Percentiles rank a stretch among this genome's conserved stretches.
These are phyloP conservation scores for Nebria brevicollis DNA, from an alignment of 2,888 invertebrate species.

Conservation along the genomic window DNA sequence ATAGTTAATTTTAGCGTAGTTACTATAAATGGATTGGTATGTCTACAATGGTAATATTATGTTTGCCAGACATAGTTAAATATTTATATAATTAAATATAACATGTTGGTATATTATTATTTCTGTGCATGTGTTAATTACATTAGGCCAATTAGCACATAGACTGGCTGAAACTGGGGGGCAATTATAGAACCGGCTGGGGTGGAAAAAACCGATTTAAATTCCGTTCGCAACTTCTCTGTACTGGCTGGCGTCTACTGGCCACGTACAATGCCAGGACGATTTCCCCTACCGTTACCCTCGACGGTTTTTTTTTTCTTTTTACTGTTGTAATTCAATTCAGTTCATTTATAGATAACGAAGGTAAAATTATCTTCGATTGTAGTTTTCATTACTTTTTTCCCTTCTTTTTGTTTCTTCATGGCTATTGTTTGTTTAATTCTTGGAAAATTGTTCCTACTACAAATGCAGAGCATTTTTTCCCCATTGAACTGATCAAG, in stretches of 20 bases:
- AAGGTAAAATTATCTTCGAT: constrained; percentile 47
- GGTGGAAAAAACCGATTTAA: constrained; percentile 39
- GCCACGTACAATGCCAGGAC: constrained; percentile 8
- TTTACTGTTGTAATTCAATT: constrained; percentile 45
- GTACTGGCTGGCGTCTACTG: constrained; percentile 19
- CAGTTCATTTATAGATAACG: constrained; percentile 47
- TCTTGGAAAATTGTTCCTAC: constrained; percentile 15
- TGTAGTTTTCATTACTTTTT: constrained; percentile 45
- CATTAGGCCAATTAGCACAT: constrained; percentile 41
- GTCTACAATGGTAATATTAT: constrained; percentile 34
- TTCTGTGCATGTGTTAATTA: constrained; percentile 42
- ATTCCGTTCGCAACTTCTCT: constrained; percentile 32
- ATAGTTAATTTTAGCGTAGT: not conserved
- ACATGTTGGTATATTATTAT: constrained; percentile 38
- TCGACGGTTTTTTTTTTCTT: constrained; percentile 28
- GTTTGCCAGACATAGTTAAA: constrained; percentile 35
- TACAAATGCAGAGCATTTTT: not conserved
- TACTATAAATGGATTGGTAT: not conserved
- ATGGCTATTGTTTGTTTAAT: constrained; percentile 12
- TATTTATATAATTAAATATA: constrained; percentile 43
- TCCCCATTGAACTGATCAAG: not conserved
- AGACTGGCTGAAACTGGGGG: constrained; percentile 24
- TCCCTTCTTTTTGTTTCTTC: not conserved
- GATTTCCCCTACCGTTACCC: constrained; percentile 13
- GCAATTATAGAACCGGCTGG: constrained; percentile 30